Conservation (phyloP, 2,888 invertebrate genomes). For the Agrilus cyanescens region DNA sequence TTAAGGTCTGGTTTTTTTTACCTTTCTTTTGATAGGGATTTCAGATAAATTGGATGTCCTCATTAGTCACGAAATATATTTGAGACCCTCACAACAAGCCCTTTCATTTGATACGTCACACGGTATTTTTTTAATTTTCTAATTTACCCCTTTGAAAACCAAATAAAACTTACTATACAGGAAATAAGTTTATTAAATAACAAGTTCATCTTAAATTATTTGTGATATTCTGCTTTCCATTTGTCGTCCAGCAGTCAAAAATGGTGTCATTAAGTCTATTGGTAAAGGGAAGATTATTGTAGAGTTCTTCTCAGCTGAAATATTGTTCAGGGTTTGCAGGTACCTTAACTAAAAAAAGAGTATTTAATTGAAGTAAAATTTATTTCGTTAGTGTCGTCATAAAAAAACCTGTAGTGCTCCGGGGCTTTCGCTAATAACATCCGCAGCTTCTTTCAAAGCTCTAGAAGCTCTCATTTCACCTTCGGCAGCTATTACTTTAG, state of each 20-base stretch:
- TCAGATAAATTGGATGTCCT: too few relatives aligned
- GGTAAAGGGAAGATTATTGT: conserved; percentile 91
- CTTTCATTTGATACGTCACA: too few relatives aligned
- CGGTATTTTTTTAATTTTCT: too few relatives aligned
- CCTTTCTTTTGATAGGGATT: too few relatives aligned
- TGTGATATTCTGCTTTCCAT: too few relatives aligned
- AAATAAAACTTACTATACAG: too few relatives aligned
- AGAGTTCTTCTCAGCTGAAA: conserved; percentile 89
- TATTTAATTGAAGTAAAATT: conserved; percentile 7
- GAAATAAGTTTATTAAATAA: too few relatives aligned
- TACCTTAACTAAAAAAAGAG: conserved; percentile 62
- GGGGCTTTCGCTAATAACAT: conserved; percentile 74
- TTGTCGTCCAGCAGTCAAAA: conserved; percentile 27
- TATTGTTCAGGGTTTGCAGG: conserved; percentile 80
- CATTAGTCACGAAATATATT: too few relatives aligned
- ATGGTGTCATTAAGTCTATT: conserved; percentile 57
- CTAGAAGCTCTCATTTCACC: conserved; percentile 79
- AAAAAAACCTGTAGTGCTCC: conserved; percentile 55
- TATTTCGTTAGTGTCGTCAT: neutral
- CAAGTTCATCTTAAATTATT: too few relatives aligned
- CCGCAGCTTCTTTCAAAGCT: conserved; percentile 75
- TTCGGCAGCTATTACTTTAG: conserved; percentile 72
- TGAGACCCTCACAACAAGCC: too few relatives aligned
- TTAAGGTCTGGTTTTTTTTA: too few relatives aligned
- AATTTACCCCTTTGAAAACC: too few relatives aligned